Evolutionary conservation across 2,113 vertebrate genomes (phyloP).

Genomic region (Cisticola juncidis): DNA sequence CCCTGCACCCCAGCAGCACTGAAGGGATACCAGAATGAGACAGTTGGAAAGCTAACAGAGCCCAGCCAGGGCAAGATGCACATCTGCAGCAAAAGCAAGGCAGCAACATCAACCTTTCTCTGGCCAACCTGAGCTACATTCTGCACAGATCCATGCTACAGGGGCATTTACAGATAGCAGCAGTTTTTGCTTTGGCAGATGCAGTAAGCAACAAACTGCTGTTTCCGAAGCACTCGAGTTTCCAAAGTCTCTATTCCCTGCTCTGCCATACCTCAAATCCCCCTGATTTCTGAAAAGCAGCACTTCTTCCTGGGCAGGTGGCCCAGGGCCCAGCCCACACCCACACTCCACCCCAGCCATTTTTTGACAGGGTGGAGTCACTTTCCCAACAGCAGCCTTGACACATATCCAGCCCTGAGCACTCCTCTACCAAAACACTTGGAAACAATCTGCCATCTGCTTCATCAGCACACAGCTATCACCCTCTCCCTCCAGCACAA

Average conservation of each 20-base stretch:
- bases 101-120: not conserved
- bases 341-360: constrained; percentile 19
- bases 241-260: not conserved
- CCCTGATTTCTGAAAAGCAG: constrained; percentile 42
- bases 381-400: constrained; percentile 44
- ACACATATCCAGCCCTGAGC: constrained; percentile 7
- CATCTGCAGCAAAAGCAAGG: not conserved
- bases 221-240: not conserved
- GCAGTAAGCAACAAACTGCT: not conserved
- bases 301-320: not conserved
- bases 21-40: not conserved
- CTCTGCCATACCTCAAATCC: not conserved
- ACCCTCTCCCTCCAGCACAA: not conserved
- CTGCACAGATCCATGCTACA: not conserved
- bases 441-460: constrained; percentile 23
- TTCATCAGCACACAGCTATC: constrained; percentile 1
- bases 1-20: not conserved
- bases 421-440: not conserved
- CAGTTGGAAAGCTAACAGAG: not conserved
- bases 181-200: not conserved
- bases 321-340: not conserved
- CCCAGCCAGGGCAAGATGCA: not conserved
- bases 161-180: not conserved
- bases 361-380: constrained; percentile 46
- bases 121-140: fast-evolving